phyloP scores from a whole-genome alignment of 2,797 vertebrate species.

The Malurus leucopterus region DNA sequence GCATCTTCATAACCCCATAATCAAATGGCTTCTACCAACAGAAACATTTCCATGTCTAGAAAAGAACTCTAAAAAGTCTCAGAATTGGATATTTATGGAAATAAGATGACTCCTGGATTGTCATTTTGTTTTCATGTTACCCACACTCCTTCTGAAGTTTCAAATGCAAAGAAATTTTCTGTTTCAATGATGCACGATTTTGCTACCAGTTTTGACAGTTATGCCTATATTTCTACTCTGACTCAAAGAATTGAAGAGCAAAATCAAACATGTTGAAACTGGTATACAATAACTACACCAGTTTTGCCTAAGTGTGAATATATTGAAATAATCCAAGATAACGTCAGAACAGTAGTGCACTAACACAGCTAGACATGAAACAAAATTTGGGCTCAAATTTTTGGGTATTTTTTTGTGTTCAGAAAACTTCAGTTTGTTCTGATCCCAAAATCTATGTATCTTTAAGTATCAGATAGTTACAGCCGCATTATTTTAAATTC shows the following conservation, averaged over 20 bases:
- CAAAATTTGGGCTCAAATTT: not conserved
- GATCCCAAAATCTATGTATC: not conserved
- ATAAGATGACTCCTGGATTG: conserved; percentile 27
- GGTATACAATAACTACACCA: not conserved
- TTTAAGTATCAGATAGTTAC: not conserved
- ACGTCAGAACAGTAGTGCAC: not conserved
- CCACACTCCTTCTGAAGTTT: conserved; percentile 21
- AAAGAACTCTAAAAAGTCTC: conserved; percentile 12
- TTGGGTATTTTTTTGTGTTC: not conserved
- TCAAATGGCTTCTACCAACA: conserved; percentile 40
- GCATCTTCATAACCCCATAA: conserved; percentile 14
- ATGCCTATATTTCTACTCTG: not conserved
- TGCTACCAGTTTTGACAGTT: not conserved
- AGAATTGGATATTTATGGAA: conserved; percentile 53
- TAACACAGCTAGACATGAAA: not conserved
- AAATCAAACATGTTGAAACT: conserved; percentile 5
- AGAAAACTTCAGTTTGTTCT: not conserved
- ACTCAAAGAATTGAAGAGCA: not conserved
- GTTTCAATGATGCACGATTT: not conserved
- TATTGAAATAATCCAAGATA: not conserved
- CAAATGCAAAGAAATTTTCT: conserved; percentile 12
- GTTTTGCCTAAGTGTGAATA: not conserved
- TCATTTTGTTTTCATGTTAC: conserved; percentile 41
- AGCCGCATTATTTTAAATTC: not conserved
- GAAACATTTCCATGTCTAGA: conserved; percentile 15